Evolutionary conservation across 2,113 vertebrate species (phyloP), one percentile per base, ranked within the genome.

Genomic region (Tinamus guttatus): DNA sequence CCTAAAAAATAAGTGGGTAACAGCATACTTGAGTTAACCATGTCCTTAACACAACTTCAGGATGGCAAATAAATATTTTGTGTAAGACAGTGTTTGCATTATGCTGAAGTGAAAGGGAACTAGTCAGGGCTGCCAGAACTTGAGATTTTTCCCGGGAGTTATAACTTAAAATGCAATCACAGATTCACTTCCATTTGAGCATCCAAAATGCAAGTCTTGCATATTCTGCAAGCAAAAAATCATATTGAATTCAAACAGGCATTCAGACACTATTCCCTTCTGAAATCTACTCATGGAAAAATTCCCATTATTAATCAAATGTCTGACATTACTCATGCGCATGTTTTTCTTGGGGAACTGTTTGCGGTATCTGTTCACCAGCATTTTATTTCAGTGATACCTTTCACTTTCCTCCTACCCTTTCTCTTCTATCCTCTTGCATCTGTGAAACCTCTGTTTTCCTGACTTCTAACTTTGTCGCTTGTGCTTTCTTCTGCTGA

Each of bases 301-400:
- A 40, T 71, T 28, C 13, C 49, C 28, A 51, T 59, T 28, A 67
- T 60, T 68, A 64, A 43, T 80, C 27, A 67, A 49, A 59, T n/a
- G 34, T 12, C 63, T 0, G 0, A 54, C 22, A 8, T 12, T 38
- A 28, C n/a, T 77, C 30, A 25, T 2, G 6, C 49, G 7, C 7
- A 0, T 78, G 14, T 80, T 60, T 68, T 71, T 58, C 47, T 40
- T 24, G 27, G 5, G 14, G 0, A 27, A 20, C 4, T 68, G 76
- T 47, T 62, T 28, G 30, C 74, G 59, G 4, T 4, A 10, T 62
- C 22, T 70, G 7, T 3, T 41, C 90, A 5, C 17, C 9, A 10
- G 13, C 14, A 13, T 47, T 92, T 76, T 69, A n/a, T 58, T 81
- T 77, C 36, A 70, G 40, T 6, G 12, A 11, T 13, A 49, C 32